A percentile compares a stretch with the other conserved stretches of the same genome.
Conservation (phyloP, 2,113 vertebrate genomes). For the Lichenostomus cassidix region DNA sequence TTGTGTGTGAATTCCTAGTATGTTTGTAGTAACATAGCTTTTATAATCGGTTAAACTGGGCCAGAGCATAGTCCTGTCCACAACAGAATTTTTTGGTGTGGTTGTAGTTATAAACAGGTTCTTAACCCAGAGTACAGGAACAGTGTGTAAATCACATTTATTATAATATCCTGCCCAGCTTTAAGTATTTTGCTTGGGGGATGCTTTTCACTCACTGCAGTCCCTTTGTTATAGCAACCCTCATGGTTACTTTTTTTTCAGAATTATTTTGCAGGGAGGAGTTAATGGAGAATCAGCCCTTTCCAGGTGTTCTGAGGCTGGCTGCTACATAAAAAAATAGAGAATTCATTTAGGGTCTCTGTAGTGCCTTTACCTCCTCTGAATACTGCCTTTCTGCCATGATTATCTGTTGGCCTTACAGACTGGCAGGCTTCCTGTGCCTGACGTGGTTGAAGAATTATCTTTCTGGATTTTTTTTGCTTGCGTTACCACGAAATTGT, state of each 20-base stretch:
- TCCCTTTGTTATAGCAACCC: too few relatives aligned
- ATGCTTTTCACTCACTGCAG: accelerated
- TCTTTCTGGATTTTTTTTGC: not conserved
- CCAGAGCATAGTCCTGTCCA: not conserved
- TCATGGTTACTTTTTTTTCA: not conserved
- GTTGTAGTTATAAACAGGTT: not conserved
- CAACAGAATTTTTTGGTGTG: not conserved
- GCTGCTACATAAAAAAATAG: not conserved
- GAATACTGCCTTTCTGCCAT: not conserved
- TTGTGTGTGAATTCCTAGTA: not conserved
- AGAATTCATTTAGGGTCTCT: not conserved
- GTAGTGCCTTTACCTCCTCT: not conserved
- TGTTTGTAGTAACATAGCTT: not conserved
- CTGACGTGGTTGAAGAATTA: not conserved
- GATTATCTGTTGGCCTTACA: not conserved
- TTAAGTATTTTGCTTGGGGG: not conserved
- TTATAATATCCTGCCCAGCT: not conserved
- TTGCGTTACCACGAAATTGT: not conserved
- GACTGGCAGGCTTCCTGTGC: not conserved
- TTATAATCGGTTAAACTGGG: not conserved
- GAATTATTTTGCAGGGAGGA: not conserved
- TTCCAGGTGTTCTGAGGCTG: not conserved
- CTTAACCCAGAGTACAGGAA: not conserved
- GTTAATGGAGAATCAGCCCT: not conserved
- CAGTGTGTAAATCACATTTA: not conserved